phyloP scores from a whole-genome alignment of 2,888 invertebrate species.

The Philhelius pedissequus region DNA sequence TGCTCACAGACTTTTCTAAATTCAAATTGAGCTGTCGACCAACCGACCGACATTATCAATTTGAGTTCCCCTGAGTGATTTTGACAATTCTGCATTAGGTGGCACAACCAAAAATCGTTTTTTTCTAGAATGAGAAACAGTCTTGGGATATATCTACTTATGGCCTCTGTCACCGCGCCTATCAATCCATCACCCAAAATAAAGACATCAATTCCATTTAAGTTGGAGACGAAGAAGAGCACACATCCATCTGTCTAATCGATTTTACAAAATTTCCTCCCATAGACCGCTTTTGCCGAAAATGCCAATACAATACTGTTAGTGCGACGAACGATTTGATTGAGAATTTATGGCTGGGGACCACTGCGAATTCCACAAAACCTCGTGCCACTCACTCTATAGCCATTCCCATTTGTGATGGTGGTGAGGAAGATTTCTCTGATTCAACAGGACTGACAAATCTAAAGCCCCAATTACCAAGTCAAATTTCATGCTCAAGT shows the following conservation, averaged over 20 bases:
- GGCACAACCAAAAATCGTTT: neutral
- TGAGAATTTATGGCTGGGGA: conserved; percentile 49
- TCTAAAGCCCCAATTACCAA: conserved; percentile 55
- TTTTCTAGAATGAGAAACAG: conserved; percentile 16
- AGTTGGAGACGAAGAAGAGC: conserved; percentile 24
- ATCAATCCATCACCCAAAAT: conserved; percentile 48
- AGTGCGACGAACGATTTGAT: conserved; percentile 40
- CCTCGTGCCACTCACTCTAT: conserved; percentile 8
- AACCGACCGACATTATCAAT: conserved; percentile 44
- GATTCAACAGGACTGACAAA: conserved; percentile 18
- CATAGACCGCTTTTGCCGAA: conserved; percentile 31
- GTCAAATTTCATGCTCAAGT: conserved; percentile 59
- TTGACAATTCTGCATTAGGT: conserved; percentile 20
- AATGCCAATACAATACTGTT: neutral
- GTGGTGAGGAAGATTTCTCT: neutral
- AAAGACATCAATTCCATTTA: conserved; percentile 36
- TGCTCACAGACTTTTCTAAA: neutral
- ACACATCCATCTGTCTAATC: conserved; percentile 49
- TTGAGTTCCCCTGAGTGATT: conserved; percentile 44
- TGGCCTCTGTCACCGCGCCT: conserved; percentile 18
- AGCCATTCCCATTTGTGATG: neutral
- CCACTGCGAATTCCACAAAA: neutral
- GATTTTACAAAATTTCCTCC: conserved; percentile 42
- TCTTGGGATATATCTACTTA: conserved; percentile 23
- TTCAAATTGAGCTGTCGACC: conserved; percentile 41